Conservation (phyloP, 1,140 invertebrate species). For the Drosophila micromelanica region DNA sequence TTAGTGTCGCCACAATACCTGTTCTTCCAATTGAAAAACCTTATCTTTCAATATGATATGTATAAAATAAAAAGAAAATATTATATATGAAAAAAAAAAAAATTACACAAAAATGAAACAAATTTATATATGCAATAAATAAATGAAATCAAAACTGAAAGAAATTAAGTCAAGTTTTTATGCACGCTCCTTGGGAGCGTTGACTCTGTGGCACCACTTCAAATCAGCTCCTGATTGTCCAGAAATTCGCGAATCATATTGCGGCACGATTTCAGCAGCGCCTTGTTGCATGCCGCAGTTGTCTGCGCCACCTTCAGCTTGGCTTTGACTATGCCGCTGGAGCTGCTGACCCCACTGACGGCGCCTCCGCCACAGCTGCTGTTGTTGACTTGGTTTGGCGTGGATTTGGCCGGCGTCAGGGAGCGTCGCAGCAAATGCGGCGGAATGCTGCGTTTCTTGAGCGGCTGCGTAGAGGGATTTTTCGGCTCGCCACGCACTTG, state of each 20-base stretch:
- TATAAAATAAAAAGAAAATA: conserved; percentile 21
- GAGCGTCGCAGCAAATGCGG: conserved; percentile 46
- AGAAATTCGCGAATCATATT: conserved; percentile 72
- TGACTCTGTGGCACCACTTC: not conserved
- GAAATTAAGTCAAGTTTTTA: not conserved
- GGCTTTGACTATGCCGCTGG: conserved; percentile 39
- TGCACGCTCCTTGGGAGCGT: not conserved
- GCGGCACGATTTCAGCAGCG: conserved; percentile 60
- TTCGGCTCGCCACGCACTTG: conserved; percentile 20
- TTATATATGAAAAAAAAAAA: conserved; percentile 34
- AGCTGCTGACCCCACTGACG: too few relatives aligned
- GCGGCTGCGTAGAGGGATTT: conserved; percentile 33
- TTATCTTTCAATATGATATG: conserved; percentile 62
- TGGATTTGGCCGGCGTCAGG: conserved; percentile 40
- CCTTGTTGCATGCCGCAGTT: conserved; percentile 37
- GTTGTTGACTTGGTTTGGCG: not conserved
- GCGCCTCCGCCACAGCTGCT: not conserved
- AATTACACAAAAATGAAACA: conserved; percentile 46
- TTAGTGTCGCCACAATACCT: conserved; percentile 80
- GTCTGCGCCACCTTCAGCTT: conserved; percentile 13
- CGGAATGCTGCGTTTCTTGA: conserved; percentile 64
- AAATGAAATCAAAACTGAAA: conserved; percentile 67
- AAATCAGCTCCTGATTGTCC: conserved; percentile 58
- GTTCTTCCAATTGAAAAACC: conserved; percentile 75
- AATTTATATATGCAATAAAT: conserved; percentile 81